Evolutionary conservation across 1,140 invertebrate species (phyloP), one percentile per base, ranked within the genome.

Genomic region (Drosophila nikananu): DNA sequence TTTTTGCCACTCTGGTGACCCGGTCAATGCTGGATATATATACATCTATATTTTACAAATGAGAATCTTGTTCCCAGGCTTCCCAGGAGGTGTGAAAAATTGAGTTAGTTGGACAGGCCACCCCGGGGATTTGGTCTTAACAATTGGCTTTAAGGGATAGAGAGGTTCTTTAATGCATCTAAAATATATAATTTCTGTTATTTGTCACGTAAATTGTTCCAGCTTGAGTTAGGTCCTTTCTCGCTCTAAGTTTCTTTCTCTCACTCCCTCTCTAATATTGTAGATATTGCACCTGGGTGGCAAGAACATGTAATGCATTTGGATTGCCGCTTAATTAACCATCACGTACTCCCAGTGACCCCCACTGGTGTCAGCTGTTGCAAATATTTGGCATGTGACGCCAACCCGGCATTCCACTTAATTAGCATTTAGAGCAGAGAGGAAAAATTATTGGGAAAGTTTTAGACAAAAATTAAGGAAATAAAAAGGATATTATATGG

Each of bases 301-400:
- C 10, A 59, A 37, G 78, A 54, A 61, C 81, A 77, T 73, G 74
- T 61, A 86, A 64, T 76, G 83, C 80, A 87, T 86, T 68, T 37
- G 62, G 49, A 76, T 89, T 57, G 60, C 44, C 61, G 63, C 68
- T 89, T 89, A 87, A 89, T 87, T 83, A 89, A 71, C 49, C 54
- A n/a, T 51, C 77, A 80, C 74, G 86, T 81, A 68, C 46, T 23
- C 30, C 48, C 51, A 44, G 54, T 48, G 59, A 74, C 68, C 66
- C 70, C 44, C 57, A 30, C 41, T 75, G 70, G 57, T 55, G 73
- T 75, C 59, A 84, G 68, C 73, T 81, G 81, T 48, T 41, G 73
- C 63, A 81, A 86, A 81, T 86, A 84, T 84, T 81, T 86, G 78
- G 55, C 82, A 86, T 46, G 57, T 65, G 75, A 71, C 80, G 65